Evolutionary conservation across 2,113 vertebrate species (phyloP).

Genomic region (Crypturellus undulatus): DNA sequence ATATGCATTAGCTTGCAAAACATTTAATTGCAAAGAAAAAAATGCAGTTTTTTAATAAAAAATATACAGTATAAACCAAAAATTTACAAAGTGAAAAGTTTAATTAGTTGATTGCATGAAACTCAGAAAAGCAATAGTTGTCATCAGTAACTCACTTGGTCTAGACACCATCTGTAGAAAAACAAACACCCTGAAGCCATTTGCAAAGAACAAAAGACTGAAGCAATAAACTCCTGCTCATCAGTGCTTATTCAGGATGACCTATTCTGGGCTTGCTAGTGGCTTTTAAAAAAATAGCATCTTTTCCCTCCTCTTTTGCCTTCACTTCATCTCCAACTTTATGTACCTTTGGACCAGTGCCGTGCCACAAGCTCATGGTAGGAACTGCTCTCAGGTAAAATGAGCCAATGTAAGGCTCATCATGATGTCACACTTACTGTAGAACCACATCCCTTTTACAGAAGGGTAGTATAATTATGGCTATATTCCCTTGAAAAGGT

Average conservation of each 20-base stretch:
- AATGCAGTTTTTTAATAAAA: accelerated
- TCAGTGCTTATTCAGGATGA: neutral
- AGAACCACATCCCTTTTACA: neutral
- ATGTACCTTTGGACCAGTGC: neutral
- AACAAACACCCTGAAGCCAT: neutral
- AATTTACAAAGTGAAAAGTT: neutral
- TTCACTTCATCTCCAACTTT: neutral
- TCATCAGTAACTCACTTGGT: neutral
- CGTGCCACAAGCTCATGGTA: neutral
- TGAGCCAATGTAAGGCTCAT: neutral
- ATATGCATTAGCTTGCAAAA: neutral
- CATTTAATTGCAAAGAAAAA: neutral
- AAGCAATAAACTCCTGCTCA: neutral
- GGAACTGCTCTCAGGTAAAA: neutral
- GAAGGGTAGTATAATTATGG: neutral
- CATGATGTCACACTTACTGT: neutral
- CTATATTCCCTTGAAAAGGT: neutral
- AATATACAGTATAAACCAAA: neutral
- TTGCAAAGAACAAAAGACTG: neutral
- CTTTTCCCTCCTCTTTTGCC: neutral
- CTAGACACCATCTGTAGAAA: neutral
- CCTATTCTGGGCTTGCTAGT: neutral
- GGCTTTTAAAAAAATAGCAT: neutral
- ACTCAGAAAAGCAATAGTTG: neutral
- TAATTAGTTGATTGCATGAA: neutral